Percentiles rank a stretch among this genome's conserved stretches.
Conservation (phyloP, 2,797 vertebrate species). For the Odontamblyopus rebecca region DNA sequence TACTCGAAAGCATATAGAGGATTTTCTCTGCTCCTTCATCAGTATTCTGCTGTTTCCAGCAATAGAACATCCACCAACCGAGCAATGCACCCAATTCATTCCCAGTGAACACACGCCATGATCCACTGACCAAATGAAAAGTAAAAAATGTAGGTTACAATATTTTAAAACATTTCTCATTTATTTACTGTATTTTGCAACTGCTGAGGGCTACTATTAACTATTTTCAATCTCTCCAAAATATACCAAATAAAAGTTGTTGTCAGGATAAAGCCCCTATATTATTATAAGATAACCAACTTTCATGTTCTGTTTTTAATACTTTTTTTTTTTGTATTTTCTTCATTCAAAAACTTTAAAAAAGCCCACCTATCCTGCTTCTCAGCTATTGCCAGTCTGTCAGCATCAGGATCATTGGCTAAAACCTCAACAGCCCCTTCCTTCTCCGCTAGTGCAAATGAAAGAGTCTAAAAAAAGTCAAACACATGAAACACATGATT, state of each 20-base stretch:
- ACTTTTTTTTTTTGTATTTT: not conserved
- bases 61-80: conserved; percentile 95
- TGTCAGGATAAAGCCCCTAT: no score
- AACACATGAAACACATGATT: not conserved
- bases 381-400: conserved; percentile 93
- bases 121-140: conserved; percentile 73
- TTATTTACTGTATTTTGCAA: no score
- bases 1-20: conserved; percentile 94
- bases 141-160: not conserved
- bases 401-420: conserved; percentile 97
- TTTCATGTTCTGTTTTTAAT: no score
- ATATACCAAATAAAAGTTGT: no score
- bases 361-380: conserved; percentile 82
- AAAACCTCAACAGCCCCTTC: conserved; percentile 86
- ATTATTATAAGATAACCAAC: no score
- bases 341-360: no score
- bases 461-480: conserved; percentile 84
- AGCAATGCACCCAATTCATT: conserved; percentile 93
- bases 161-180: not conserved
- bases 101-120: conserved; percentile 94
- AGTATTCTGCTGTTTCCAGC: conserved; percentile 86
- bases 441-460: conserved; percentile 90
- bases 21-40: conserved; percentile 79
- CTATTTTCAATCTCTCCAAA: no score
- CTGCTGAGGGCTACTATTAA: no score